phyloP scores from a whole-genome alignment of 2,797 vertebrate genomes.

The Lutjanus campechanus region DNA sequence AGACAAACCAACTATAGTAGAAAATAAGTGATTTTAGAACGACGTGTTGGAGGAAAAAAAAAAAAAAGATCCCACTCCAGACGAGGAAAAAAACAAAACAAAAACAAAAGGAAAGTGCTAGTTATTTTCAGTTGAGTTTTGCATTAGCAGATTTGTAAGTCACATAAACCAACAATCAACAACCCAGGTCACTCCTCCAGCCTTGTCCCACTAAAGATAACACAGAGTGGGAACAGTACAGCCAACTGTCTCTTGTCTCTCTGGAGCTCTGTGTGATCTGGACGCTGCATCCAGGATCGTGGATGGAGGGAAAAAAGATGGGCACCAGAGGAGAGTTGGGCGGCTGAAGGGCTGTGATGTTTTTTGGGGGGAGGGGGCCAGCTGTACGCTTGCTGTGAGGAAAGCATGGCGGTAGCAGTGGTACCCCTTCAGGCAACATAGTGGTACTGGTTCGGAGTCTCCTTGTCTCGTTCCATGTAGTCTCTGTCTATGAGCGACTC shows the following conservation, averaged over 20 bases:
- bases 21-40: conserved; percentile 75
- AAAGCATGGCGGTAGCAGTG: conserved; percentile 62
- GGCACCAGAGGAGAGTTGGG: conserved; percentile 70
- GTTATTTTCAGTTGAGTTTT: conserved; percentile 78
- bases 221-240: conserved; percentile 51
- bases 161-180: conserved; percentile 68
- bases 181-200: conserved; percentile 57
- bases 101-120: conserved; percentile 76
- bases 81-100: conserved; percentile 44
- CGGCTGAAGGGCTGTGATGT: conserved; percentile 69
- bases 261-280: conserved; percentile 62
- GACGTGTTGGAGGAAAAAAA: conserved; percentile 31
- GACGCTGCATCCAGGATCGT: conserved; percentile 53
- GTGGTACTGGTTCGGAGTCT: conserved; percentile 96
- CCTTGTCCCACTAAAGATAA: conserved; percentile 56
- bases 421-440: conserved; percentile 91
- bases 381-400: conserved; percentile 67
- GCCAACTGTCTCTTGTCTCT: conserved; percentile 65
- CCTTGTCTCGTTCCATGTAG: conserved; percentile 97
- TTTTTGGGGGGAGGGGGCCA: conserved; percentile 57
- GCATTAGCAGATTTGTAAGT: conserved; percentile 74
- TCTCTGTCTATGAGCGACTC: conserved; percentile 98
- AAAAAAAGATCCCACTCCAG: conserved; percentile 56
- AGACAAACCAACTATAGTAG: conserved; percentile 75
- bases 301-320: conserved; percentile 55